Base-by-base conservation (phyloP, 1,140 invertebrate genomes). In the Drosophila littoralis region DNA sequence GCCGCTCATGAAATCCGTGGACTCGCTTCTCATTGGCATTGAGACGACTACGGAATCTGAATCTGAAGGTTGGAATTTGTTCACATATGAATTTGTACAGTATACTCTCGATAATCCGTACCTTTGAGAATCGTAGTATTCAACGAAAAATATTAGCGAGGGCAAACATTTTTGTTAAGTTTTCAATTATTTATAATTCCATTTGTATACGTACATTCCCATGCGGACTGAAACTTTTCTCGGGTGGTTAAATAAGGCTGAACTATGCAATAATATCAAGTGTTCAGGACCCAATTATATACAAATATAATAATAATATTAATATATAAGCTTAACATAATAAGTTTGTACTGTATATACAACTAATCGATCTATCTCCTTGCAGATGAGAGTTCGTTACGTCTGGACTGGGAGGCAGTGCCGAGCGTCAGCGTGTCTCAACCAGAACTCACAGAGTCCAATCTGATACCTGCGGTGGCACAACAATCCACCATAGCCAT, bases 341-440 rank as follows among this genome's bases (percentile, higher is more conserved):
- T 22, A 22, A 28, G 22, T 38, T 38, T 40, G 12, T 40, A n/a
- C 9, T 40, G 12, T 40, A 0, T n/a, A 4, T 10, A 40, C 12
- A 40, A 12, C 12, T 40, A 40, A 40, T 12, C 10, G 38, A 42
- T 22, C 9, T 13, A 45, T 28, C 12, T 46, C 7, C 32, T 13
- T 22, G 0, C 43, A 90, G 95, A 95, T 79, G 95, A 95, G 77
- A 94, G 95, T 77, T 93, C 93, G 22, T 92, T 95, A 70, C 94
- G 94, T 54, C 93, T 93, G 81, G 95, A 95, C 85, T 96, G 95
- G 95, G 95, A 96, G 92, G 94, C 95, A 67, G 95, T 96, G 83
- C 54, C 94, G 93, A 93, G 93, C 51, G 79, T 88, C 6, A 72
- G 10, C 7, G 65, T 75, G 10, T 64, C 82, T 0, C 79, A 86